Percentiles rank a stretch among this genome's conserved stretches.
Evolutionary conservation across 1,140 invertebrate species (phyloP).

Genomic region (Leptopilina clavipes): DNA sequence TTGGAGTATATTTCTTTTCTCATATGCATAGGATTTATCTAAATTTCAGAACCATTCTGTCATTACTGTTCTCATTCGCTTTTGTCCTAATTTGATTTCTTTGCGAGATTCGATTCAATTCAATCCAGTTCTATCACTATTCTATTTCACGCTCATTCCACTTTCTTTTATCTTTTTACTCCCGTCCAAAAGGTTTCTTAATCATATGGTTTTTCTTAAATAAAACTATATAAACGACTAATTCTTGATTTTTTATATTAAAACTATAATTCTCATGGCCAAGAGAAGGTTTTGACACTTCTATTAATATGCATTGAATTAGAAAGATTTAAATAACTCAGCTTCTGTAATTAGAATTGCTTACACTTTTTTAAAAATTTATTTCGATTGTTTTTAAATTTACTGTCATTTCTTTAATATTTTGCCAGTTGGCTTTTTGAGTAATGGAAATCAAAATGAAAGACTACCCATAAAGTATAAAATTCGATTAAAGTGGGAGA

Average conservation of each 20-base stretch:
- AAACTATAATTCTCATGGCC: too few relatives aligned
- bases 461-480: neutral
- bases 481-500: neutral
- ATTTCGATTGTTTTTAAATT: too few relatives aligned
- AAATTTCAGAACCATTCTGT: neutral
- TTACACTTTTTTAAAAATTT: too few relatives aligned
- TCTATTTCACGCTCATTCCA: slow-evolving; percentile 18
- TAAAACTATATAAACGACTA: neutral
- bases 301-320: too few relatives aligned
- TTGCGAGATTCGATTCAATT: slow-evolving; percentile 15
- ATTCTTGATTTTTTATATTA: too few relatives aligned
- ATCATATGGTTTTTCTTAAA: neutral
- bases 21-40: neutral
- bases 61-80: slow-evolving; percentile 8
- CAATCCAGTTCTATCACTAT: neutral
- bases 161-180: slow-evolving; percentile 22
- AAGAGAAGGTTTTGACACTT: too few relatives aligned
- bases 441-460: neutral
- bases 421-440: neutral
- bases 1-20: neutral
- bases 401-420: too few relatives aligned
- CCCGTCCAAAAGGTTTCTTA: neutral
- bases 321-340: too few relatives aligned
- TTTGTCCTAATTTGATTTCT: slow-evolving; percentile 11
- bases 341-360: too few relatives aligned